Evolutionary conservation across 1,140 invertebrate species (phyloP).

Genomic region (Brachionus manjavacas): DNA sequence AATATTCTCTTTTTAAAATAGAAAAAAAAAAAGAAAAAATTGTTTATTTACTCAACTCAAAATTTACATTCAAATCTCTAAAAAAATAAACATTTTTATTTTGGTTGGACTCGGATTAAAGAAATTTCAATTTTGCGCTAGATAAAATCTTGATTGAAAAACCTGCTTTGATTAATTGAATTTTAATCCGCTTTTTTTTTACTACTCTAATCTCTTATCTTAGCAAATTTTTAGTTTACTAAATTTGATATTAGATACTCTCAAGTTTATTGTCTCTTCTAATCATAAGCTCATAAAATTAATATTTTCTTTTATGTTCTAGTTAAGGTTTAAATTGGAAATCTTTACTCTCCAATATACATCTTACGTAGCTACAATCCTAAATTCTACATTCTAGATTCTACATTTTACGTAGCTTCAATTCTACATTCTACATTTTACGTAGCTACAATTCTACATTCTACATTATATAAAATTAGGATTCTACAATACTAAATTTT

Average conservation of each 20-base stretch:
- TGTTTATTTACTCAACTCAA: conserved; percentile 28
- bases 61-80: neutral
- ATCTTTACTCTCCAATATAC: too few species aligned
- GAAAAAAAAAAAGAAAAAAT: neutral
- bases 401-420: neutral
- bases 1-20: neutral
- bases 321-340: neutral
- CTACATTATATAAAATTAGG: too few species aligned
- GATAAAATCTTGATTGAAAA: conserved; percentile 35
- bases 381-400: too few species aligned
- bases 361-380: too few species aligned
- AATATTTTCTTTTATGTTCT: neutral
- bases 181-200: neutral
- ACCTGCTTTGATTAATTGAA: conserved; percentile 33
- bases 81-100: conserved; percentile 22
- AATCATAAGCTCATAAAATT: neutral
- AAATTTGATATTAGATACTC: neutral
- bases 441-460: too few species aligned
- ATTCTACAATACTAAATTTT: too few species aligned
- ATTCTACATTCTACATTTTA: neutral
- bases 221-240: neutral
- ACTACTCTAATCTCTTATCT: neutral
- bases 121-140: neutral
- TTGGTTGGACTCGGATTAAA: conserved; percentile 23
- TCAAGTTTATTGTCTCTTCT: neutral